Evolutionary conservation across 2,888 invertebrate species (phyloP).

Genomic region (Drosophila anceps): DNA sequence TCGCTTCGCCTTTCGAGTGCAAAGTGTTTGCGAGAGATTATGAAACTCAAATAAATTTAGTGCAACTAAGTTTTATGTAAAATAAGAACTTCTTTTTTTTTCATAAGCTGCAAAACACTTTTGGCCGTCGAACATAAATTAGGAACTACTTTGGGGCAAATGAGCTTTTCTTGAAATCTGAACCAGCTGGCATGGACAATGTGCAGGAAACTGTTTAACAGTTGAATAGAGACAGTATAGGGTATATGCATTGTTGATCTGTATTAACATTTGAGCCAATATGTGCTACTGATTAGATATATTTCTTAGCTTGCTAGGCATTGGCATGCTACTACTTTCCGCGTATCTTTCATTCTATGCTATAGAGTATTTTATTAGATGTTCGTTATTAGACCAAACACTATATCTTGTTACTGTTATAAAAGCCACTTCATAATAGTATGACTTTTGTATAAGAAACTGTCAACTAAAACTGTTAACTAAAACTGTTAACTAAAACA

Average conservation of each 20-base stretch:
- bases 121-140: slow-evolving; percentile 1
- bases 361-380: too few species aligned
- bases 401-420: too few species aligned
- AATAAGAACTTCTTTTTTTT: slow-evolving; percentile 8
- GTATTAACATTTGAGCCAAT: not conserved
- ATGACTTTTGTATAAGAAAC: too few species aligned
- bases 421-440: too few species aligned
- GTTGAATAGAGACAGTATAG: too few species aligned
- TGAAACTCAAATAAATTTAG: slow-evolving; percentile 4
- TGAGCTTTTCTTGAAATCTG: not conserved
- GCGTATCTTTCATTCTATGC: too few species aligned
- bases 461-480: too few species aligned
- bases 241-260: not conserved
- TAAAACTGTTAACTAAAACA: too few species aligned
- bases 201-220: too few species aligned
- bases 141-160: not conserved
- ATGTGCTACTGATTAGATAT: not conserved
- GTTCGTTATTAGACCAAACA: too few species aligned
- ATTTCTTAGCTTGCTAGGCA: too few species aligned
- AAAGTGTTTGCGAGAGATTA: slow-evolving; percentile 4
- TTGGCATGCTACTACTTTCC: too few species aligned
- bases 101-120: not conserved
- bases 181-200: not conserved
- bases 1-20: slow-evolving; percentile 15
- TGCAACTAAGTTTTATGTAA: not conserved